Evolutionary conservation across 2,113 vertebrate genomes (phyloP).

Genomic region (Oceanodroma tethys): DNA sequence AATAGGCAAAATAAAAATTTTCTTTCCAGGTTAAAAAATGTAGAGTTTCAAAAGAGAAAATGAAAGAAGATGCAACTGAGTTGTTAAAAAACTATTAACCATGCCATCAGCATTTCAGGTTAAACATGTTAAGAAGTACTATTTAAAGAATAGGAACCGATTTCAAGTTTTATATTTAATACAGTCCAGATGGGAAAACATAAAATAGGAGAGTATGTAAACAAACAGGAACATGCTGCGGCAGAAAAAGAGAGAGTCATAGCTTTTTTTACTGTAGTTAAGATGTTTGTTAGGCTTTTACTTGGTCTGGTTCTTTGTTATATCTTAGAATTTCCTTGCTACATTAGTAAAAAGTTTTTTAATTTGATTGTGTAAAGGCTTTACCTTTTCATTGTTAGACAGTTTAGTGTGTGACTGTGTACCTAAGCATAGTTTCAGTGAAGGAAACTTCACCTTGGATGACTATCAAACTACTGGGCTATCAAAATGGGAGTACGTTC

Average conservation of each 20-base stretch:
- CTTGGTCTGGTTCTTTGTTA: neutral
- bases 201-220: neutral
- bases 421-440: neutral
- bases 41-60: neutral
- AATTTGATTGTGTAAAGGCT: neutral
- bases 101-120: neutral
- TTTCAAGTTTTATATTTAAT: neutral
- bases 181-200: neutral
- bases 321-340: neutral
- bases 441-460: neutral
- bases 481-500: neutral
- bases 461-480: neutral
- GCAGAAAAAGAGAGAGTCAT: neutral
- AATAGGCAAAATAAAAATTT: conserved; percentile 16
- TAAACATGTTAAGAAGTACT: neutral
- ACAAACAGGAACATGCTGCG: neutral
- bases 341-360: neutral
- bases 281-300: neutral
- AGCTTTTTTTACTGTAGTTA: neutral
- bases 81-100: neutral
- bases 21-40: conserved; percentile 17
- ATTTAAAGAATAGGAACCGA: neutral
- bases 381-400: neutral
- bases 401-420: neutral
- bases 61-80: neutral